Base-by-base conservation (phyloP, 2,797 vertebrate genomes). In the Botia kubotai region DNA sequence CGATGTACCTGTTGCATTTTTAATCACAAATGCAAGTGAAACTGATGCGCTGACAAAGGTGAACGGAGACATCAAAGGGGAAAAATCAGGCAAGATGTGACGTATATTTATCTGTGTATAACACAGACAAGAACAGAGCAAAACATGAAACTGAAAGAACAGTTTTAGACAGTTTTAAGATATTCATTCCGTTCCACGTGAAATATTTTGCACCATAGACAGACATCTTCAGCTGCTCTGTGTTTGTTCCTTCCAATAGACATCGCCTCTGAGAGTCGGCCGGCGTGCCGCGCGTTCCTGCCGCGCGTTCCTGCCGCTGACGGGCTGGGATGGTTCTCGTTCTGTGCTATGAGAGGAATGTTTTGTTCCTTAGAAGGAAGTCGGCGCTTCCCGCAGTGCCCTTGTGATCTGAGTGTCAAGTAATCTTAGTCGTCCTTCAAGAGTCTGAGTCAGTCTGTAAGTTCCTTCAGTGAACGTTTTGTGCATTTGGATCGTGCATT, bases 341-440 rank as follows among this genome's bases (percentile, higher is more conserved):
- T 63, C 53, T 33, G 55, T 74, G 48, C 46, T 66, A 23, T 76
- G 12, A 26, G 72, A n/a, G 60, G 33, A 71, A 14, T 65, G 75
- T 63, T 75, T 63, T 66, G 55, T 46, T 48, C 70, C 48, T 71
- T 58, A 19, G 33, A 75, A 55, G 80, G 73, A 80, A 75, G 65
- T 66, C 16, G n/a, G 29, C 57, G 66, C 52, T 68, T 79, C 69
- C 46, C 23, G 13, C 39, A 57, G 74, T 50, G 33, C 68, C 58
- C 58, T 60, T 23, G 72, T 81, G 82, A 86, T 74, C 33, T 74
- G 68, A 84, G 72, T 46, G 39, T 75, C 39, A 68, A 62, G 71
- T 72, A 73, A 71, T 82, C 72, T 86, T 66, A 74, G 70, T 77
- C 57, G 65, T 77, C 68, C 29, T 79, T 39, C 55, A 70, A 72